Evolutionary conservation across 1,140 invertebrate species (phyloP), one percentile per base, ranked within the genome.

Genomic region (Ostrea denselamellosa): DNA sequence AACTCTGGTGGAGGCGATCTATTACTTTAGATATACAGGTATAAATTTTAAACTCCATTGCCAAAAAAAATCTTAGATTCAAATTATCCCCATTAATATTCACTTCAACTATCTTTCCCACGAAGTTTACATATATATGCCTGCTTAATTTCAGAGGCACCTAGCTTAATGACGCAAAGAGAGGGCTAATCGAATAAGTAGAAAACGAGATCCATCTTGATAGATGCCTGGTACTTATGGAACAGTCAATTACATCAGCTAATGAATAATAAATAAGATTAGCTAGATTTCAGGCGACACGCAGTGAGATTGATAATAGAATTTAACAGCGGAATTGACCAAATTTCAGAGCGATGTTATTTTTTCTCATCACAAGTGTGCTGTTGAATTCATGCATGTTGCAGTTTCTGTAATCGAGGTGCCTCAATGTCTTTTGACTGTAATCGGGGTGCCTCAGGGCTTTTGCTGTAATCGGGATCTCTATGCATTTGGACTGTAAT

Each of bases 221-320:
- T 28, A 25, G 22, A 34, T 44, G 68, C 34, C 2, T 17, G 68
- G 28, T 25, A 77, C 28, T 77, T 34, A 77, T 25, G 25, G 25
- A 22, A 77, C 25, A 77, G 25, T 25, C 28, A 77, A 77, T 77
- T 77, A 77, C 68, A 77, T 77, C 68, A 25, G 25, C 68, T 77
- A 77, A 77, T 77, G 68, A 77, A 77, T 77, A 77, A 77, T 77
- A 77, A 77, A 77, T 77, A 77, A 77, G 68, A 77, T 77, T 77
- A 28, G 68, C 25, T 77, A 25, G 68, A 77, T 28, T 77, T 25
- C 9, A 12, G 28, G 68, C 25, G 68, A 77, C 68, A 44, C 28
- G 25, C 8, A 71, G 25, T 7, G 25, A 77, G 68, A 77, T 77
- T 77, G 68, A 34, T 77, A 77, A 77, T 77, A 77, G 14, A 77